Conservation (phyloP, 2,113 vertebrate genomes). For the Oxyruncus cristatus region DNA sequence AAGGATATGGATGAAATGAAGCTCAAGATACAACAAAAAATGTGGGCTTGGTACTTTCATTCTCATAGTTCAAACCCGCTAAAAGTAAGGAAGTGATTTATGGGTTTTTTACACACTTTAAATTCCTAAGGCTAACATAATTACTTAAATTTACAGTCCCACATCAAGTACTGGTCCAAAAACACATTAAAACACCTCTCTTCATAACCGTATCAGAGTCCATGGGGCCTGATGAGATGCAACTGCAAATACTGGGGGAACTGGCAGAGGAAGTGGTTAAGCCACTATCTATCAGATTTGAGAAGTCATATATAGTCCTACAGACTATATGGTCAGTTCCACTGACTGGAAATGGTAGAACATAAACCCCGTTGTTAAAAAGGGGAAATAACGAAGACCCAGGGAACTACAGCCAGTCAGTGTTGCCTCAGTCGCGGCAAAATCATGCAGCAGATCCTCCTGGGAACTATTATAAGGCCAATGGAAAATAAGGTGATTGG, state of each 20-base stretch:
- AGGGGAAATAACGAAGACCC: neutral
- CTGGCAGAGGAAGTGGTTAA: neutral
- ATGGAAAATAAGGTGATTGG: neutral
- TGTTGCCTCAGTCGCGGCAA: neutral
- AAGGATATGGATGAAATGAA: neutral
- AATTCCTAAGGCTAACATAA: neutral
- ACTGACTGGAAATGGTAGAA: neutral
- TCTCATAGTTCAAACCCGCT: neutral
- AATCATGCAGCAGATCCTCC: neutral
- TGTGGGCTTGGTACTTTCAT: fast-evolving
- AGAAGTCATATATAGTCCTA: neutral
- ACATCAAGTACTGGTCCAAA: neutral
- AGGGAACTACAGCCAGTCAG: neutral
- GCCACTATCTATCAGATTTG: neutral
- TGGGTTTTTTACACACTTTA: neutral
- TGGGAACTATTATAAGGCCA: neutral
- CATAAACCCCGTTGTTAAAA: neutral
- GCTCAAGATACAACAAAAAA: neutral
- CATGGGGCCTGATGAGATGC: neutral
- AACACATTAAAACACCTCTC: neutral
- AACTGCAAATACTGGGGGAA: neutral
- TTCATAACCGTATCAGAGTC: neutral
- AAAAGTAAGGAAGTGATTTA: neutral
- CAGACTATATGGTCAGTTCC: neutral
- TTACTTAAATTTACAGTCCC: neutral